These are phyloP conservation scores for Tokudaia muenninki DNA, from an alignment of 2,797 vertebrate genomes.

Conservation along the genomic window DNA sequence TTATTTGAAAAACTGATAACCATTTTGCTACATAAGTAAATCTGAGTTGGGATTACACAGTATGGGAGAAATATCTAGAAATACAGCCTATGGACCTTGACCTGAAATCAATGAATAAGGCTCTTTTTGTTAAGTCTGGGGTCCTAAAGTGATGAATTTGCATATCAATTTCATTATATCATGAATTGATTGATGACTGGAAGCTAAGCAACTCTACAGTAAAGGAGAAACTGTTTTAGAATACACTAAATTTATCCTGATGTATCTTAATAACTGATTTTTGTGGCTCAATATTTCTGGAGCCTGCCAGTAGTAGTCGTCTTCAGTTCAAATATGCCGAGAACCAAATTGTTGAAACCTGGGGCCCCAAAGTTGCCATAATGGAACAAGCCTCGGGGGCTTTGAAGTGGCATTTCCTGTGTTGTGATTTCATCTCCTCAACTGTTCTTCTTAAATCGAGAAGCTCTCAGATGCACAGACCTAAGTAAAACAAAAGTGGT, in stretches of 20 bases:
- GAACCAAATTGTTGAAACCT: background rate
- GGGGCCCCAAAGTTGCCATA: background rate
- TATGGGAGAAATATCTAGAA: background rate
- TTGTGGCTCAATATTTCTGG: constrained; percentile 31
- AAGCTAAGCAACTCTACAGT: background rate
- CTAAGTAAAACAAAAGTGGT: constrained; percentile 77
- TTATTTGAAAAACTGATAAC: constrained; percentile 2
- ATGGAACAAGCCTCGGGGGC: background rate
- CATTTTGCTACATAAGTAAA: constrained; percentile 41
- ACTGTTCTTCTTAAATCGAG: constrained; percentile 79
- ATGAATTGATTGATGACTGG: constrained; percentile 23
- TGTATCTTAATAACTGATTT: background rate
- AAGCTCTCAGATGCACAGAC: constrained; percentile 74
- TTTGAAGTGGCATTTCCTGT: constrained; percentile 76
- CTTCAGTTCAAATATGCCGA: constrained; percentile 34
- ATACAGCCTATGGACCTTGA: background rate
- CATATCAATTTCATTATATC: background rate
- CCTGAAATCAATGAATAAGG: background rate
- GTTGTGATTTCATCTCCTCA: constrained; percentile 79
- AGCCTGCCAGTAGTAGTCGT: background rate
- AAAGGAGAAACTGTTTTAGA: background rate
- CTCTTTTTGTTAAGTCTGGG: background rate
- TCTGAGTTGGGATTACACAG: background rate
- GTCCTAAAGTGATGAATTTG: background rate
- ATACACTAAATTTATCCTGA: constrained; percentile 17